phyloP scores from a whole-genome alignment of 1,140 invertebrate species.

The Hyles euphorbiae region DNA sequence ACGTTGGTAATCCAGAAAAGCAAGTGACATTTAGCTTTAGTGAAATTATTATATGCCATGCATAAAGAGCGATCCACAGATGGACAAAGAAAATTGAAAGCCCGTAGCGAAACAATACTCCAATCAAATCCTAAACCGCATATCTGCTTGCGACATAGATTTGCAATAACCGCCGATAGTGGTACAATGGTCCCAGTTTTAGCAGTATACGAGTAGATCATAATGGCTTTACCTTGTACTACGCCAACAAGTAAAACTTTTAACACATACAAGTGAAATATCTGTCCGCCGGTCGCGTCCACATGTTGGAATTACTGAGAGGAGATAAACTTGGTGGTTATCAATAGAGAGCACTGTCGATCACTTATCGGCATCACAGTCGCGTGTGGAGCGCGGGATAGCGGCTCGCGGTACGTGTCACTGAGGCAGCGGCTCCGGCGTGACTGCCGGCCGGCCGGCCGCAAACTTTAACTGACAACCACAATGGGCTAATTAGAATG shows the following conservation, averaged over 20 bases:
- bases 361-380: conserved; percentile 64
- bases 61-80: too few species aligned
- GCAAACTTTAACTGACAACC: conserved; percentile 60
- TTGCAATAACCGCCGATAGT: conserved; percentile 36
- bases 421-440: conserved; percentile 44
- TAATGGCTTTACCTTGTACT: conserved; percentile 64
- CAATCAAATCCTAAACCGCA: too few species aligned
- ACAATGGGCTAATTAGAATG: conserved; percentile 75
- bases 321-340: conserved; percentile 37
- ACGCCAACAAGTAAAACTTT: conserved; percentile 38
- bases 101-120: too few species aligned
- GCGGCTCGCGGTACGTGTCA: conserved; percentile 35
- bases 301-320: conserved; percentile 37
- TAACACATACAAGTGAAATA: conserved; percentile 28
- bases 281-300: conserved; percentile 31
- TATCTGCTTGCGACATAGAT: conserved; percentile 30
- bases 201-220: conserved; percentile 50
- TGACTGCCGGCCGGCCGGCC: conserved; percentile 58
- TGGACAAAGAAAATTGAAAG: too few species aligned
- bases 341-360: conserved; percentile 49
- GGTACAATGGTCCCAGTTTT: conserved; percentile 58
- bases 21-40: too few species aligned
- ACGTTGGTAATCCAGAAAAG: too few species aligned
- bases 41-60: too few species aligned
- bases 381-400: conserved; percentile 32